A percentile compares a stretch with the other conserved stretches of the same genome.
Evolutionary conservation across 1,140 invertebrate species (phyloP).

Genomic region (Berghia stephanieae): DNA sequence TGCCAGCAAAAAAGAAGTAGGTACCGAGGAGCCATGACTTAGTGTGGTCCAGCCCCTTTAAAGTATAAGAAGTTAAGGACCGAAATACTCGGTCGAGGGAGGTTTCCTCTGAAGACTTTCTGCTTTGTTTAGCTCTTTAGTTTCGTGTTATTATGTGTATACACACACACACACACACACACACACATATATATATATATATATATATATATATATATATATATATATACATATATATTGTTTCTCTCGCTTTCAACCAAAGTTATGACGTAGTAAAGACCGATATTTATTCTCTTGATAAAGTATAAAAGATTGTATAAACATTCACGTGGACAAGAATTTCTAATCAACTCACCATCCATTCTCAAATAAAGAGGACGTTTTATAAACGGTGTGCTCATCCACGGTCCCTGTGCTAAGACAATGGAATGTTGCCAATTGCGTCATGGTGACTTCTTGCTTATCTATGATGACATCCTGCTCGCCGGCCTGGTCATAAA

Average conservation of each 20-base stretch:
- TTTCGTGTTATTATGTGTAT: neutral
- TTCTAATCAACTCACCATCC: slow-evolving; percentile 42
- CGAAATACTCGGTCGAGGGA: no score
- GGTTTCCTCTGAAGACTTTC: no score
- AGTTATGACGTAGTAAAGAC: neutral
- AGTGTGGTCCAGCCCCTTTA: no score
- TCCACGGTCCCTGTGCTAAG: slow-evolving; percentile 28
- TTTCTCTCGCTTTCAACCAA: neutral
- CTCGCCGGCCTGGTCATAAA: slow-evolving; percentile 36
- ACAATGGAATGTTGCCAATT: slow-evolving; percentile 41
- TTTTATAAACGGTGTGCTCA: slow-evolving; percentile 39
- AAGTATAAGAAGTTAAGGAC: no score
- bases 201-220: no score
- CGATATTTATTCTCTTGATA: neutral
- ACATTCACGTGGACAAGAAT: neutral
- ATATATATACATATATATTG: no score
- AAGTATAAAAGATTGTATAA: slow-evolving; percentile 11
- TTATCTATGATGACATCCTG: slow-evolving; percentile 41
- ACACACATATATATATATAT: neutral
- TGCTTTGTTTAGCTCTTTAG: no score
- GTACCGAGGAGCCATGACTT: no score
- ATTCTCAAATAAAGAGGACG: slow-evolving; percentile 40
- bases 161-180: neutral
- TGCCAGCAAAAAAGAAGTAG: no score
- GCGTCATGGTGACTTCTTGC: slow-evolving; percentile 37